Base-by-base conservation (phyloP, 92 coral and sea anemone species). In the Phymanthus crucifer region DNA sequence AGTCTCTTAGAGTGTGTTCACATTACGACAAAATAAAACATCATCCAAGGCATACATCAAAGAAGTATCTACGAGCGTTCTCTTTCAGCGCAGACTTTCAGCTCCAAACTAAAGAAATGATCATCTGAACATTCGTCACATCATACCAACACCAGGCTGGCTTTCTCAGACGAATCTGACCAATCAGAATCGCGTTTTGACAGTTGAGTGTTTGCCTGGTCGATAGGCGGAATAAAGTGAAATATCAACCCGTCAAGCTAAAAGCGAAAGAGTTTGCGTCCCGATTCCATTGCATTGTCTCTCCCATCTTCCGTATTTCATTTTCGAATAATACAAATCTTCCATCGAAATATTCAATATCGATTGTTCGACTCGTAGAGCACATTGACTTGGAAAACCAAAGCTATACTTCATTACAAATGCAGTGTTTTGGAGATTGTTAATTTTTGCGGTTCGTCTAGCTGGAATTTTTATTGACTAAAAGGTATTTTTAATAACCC, bases 41-140 rank as follows among this genome's bases (percentile, higher is more conserved):
- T n/a, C n/a, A n/a, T n/a, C n/a, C n/a, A n/a, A n/a, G n/a, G n/a
- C n/a, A n/a, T n/a, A n/a, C n/a, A n/a, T n/a, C n/a, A n/a, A n/a
- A n/a, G n/a, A n/a, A n/a, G n/a, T n/a, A n/a, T 13, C 34, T 24
- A 27, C 68, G 68, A 61, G 68, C 68, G 36, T 4, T 61, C 19
- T 61, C 81, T 40, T 77, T 77, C 81, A 77, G 81, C 81, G 16
- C 58, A 61, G 57, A 21, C 26, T 61, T n/a, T 61, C 81, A 61
- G 73, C 56, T 61, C 68, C 12, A 18, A 61, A 61, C 68, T 29
- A 61, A 27, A 26, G 33, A 61, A 61, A 61, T 43, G 14, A 1
- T 43, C 48, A 43, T 43, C 48, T 74, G 36, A 36, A 26, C 16
- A 45, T 77, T 40, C 66, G 35, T 29, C 64, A 27, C 31, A 19